These are phyloP conservation scores for Hypanus sabinus DNA, from an alignment of 2,113 vertebrate species.

Conservation along the genomic window DNA sequence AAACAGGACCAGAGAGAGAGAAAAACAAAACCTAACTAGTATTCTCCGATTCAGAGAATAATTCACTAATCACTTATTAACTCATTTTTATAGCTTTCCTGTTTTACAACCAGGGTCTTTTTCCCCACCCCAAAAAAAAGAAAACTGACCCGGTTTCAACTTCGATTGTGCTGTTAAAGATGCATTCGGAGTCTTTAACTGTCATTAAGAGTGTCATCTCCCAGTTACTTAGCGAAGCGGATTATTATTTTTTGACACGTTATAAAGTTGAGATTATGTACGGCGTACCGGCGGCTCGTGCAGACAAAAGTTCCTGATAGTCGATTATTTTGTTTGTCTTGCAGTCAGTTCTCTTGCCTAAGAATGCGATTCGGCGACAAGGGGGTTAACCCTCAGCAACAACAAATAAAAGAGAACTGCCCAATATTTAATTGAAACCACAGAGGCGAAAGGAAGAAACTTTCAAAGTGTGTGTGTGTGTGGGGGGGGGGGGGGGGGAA, in stretches of 20 bases:
- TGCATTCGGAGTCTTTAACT: not conserved
- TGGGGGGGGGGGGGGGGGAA: too few species aligned
- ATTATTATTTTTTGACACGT: not conserved
- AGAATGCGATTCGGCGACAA: slow-evolving; percentile 5
- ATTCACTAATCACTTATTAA: slow-evolving; percentile 33
- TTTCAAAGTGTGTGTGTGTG: too few species aligned
- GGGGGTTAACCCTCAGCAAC: slow-evolving; percentile 15
- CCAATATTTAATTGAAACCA: slow-evolving; percentile 30
- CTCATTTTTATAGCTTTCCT: slow-evolving; percentile 9
- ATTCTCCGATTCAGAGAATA: not conserved
- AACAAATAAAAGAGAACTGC: not conserved
- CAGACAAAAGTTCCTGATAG: slow-evolving; percentile 23
- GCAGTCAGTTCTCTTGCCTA: not conserved
- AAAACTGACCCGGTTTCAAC: not conserved
- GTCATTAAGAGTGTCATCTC: not conserved
- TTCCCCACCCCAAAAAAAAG: too few species aligned
- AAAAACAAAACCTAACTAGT: not conserved
- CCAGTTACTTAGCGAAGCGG: not conserved
- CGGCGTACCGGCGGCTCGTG: not conserved
- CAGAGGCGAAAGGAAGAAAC: slow-evolving; percentile 10
- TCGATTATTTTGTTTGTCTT: not conserved
- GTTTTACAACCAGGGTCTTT: not conserved
- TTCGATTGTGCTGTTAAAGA: not conserved
- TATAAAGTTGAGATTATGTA: not conserved
- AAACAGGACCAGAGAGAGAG: not conserved